phyloP scores from a whole-genome alignment of 2,797 vertebrate genomes.

The Botia almorhae region DNA sequence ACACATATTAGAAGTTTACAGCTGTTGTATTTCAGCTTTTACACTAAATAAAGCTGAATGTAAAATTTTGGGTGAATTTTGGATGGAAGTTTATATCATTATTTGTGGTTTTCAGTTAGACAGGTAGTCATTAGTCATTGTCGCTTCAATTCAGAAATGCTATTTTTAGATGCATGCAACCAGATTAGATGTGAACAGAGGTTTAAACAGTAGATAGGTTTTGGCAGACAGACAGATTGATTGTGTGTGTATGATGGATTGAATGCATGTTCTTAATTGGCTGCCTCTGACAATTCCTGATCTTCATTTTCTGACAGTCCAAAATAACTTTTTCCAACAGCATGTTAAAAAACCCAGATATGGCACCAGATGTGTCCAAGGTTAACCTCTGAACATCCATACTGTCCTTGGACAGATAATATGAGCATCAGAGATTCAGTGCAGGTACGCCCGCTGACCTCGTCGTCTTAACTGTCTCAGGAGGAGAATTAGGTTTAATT shows the following conservation, averaged over 20 bases:
- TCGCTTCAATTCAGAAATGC: too few species aligned
- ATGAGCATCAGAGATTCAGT: slow-evolving; percentile 26
- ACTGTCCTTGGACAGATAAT: slow-evolving; percentile 28
- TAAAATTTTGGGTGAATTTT: too few species aligned
- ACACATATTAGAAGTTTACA: slow-evolving; percentile 42
- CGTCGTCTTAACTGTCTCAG: not conserved
- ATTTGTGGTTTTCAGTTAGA: too few species aligned
- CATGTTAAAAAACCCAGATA: slow-evolving; percentile 21
- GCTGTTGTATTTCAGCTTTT: slow-evolving; percentile 25
- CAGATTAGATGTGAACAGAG: too few species aligned
- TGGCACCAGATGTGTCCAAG: slow-evolving; percentile 12
- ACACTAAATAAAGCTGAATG: not conserved
- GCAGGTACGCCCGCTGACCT: slow-evolving; percentile 7
- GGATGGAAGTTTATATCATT: too few species aligned
- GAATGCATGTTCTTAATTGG: not conserved
- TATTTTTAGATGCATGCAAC: too few species aligned
- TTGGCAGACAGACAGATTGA: too few species aligned
- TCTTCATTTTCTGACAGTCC: not conserved
- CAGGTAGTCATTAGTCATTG: too few species aligned
- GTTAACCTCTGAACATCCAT: not conserved
- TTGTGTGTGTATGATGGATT: not conserved
- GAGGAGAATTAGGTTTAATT: slow-evolving; percentile 23
- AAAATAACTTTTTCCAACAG: not conserved
- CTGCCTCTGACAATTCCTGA: too few species aligned
- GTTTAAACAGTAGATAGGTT: too few species aligned